Percentiles rank a stretch among this genome's conserved stretches.
Evolutionary conservation across 35 echinoderm and acorn worm species (phyloP).

Genomic region (Amphiura filiformis): DNA sequence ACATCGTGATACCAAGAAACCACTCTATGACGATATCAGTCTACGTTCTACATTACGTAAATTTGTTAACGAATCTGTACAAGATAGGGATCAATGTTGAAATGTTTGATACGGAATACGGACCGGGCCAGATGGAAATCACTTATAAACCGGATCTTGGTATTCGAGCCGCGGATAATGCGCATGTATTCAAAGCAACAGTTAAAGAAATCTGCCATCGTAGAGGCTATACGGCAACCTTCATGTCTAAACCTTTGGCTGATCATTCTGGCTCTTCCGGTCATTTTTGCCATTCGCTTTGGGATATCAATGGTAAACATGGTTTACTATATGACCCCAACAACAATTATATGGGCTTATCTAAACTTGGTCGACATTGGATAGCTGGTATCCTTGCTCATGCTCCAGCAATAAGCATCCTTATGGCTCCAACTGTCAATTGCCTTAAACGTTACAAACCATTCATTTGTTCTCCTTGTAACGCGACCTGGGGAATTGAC

Average conservation of each 20-base stretch:
- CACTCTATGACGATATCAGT: slow-evolving; percentile 29
- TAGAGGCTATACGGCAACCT: slow-evolving; percentile 44
- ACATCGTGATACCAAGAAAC: slow-evolving; percentile 44
- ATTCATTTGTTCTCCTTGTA: slow-evolving; percentile 22
- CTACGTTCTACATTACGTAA: slow-evolving; percentile 41
- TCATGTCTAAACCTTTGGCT: slow-evolving; percentile 64
- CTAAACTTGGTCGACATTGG: slow-evolving; percentile 58
- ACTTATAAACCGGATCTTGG: slow-evolving; percentile 63
- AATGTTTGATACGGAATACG: slow-evolving; percentile 35
- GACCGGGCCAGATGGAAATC: slow-evolving; percentile 55
- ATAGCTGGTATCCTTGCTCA: slow-evolving; percentile 72
- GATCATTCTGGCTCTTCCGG: slow-evolving; percentile 34
- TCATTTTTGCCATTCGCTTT: slow-evolving; percentile 79
- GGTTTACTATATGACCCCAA: slow-evolving; percentile 23
- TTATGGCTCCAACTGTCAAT: slow-evolving; percentile 62
- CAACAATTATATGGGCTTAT: slow-evolving; percentile 13
- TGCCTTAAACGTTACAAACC: slow-evolving; percentile 40
- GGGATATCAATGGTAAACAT: slow-evolving; percentile 35
- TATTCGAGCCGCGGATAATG: slow-evolving; percentile 56
- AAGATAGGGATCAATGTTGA: slow-evolving; percentile 58
- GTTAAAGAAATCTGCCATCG: slow-evolving; percentile 72
- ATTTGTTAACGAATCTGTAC: slow-evolving; percentile 39
- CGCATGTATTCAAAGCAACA: slow-evolving; percentile 45
- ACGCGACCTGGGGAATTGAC: slow-evolving; percentile 73
- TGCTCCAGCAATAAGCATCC: slow-evolving; percentile 45